Conservation (phyloP, 2,797 vertebrate genomes). For the Pangasius macronema region DNA sequence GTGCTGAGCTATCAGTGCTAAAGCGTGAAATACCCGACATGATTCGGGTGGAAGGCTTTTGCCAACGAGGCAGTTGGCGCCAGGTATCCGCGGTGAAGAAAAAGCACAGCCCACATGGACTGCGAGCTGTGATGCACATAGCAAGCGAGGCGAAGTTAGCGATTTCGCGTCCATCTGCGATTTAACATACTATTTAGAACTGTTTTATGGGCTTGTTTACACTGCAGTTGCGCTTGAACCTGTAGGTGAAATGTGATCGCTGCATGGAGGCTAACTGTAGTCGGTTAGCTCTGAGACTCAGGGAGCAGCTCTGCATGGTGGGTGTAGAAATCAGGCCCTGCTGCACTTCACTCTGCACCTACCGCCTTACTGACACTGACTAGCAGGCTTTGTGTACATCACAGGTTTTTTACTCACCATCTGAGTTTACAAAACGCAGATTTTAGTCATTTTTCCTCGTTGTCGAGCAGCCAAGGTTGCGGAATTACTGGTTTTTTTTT, state of each 20-base stretch:
- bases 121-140: slow-evolving; percentile 29
- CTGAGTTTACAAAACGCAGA: background rate
- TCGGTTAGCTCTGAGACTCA: slow-evolving; percentile 9
- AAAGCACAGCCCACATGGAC: slow-evolving; percentile 55
- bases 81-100: slow-evolving; percentile 39
- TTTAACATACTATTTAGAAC: background rate
- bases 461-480: background rate
- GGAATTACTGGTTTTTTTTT: background rate
- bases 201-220: background rate
- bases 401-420: background rate
- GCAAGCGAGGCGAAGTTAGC: background rate
- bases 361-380: too few relatives aligned
- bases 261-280: slow-evolving; percentile 11
- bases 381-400: background rate
- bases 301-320: slow-evolving; percentile 1
- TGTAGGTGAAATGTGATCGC: background rate
- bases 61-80: slow-evolving; percentile 56
- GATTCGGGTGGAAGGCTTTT: background rate
- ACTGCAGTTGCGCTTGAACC: background rate
- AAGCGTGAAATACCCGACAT: background rate
- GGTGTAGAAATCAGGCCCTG: slow-evolving; percentile 13
- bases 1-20: background rate
- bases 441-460: background rate
- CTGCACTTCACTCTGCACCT: background rate
- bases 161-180: background rate